Evolutionary conservation across 2,888 invertebrate genomes (phyloP).

Genomic region (Cancer borealis): DNA sequence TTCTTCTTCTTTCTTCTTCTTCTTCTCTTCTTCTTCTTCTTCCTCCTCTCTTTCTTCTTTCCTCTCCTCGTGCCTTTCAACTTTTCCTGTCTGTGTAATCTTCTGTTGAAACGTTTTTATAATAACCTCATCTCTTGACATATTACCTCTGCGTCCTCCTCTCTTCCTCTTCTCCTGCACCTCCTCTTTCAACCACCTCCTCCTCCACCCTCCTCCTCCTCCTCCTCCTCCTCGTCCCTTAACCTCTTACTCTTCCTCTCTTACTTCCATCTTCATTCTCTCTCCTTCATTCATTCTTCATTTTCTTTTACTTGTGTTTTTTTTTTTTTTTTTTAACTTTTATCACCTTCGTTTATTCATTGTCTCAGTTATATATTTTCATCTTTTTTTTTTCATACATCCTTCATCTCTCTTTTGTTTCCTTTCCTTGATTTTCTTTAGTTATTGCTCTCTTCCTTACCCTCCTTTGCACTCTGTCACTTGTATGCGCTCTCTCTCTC

Average conservation of each 20-base stretch:
- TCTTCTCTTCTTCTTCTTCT: background rate
- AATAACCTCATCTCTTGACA: background rate
- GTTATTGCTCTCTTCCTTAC: slow-evolving; percentile 31
- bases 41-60: background rate
- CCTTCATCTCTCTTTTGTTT: background rate
- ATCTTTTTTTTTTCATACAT: background rate
- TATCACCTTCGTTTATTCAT: background rate
- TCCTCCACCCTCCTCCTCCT: background rate
- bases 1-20: background rate
- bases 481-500: background rate
- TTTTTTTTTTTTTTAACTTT: background rate
- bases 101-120: background rate
- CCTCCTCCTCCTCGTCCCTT: background rate
- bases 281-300: background rate
- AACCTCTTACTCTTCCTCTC: background rate
- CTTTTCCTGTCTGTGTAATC: background rate
- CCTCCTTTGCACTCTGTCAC: slow-evolving; percentile 11
- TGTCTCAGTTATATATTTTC: background rate
- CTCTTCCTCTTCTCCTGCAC: background rate
- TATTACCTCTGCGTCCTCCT: background rate
- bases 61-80: background rate
- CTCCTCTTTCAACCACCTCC: background rate
- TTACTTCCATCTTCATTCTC: background rate
- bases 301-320: background rate
- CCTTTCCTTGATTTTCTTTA: background rate